These are phyloP conservation scores for Sminthurides bifidus DNA, from an alignment of 1,140 invertebrate species.

Conservation along the genomic window DNA sequence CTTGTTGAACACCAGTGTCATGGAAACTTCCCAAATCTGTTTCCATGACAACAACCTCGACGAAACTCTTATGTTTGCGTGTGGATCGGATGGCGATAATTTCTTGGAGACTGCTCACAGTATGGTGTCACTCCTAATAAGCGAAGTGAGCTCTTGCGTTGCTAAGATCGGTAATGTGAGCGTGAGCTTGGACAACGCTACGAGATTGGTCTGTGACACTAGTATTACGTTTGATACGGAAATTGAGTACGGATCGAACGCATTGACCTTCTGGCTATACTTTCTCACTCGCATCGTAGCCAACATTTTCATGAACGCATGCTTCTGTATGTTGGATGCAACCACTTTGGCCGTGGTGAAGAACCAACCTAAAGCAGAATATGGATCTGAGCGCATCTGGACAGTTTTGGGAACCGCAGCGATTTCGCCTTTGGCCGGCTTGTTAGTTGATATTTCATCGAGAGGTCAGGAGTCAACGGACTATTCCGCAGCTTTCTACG, in stretches of 20 bases:
- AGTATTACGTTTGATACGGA: conserved; percentile 3
- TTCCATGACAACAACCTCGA: too few species aligned
- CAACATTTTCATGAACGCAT: conserved; percentile 58
- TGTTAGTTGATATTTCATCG: conserved; percentile 12
- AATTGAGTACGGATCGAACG: conserved; percentile 7
- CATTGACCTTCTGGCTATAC: conserved; percentile 62
- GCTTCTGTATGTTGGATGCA: conserved; percentile 68
- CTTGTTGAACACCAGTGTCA: too few species aligned
- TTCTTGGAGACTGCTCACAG: too few species aligned
- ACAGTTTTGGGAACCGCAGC: conserved; percentile 66
- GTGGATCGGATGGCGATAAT: too few species aligned
- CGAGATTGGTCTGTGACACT: conserved; percentile 4
- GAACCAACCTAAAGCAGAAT: conserved; percentile 58
- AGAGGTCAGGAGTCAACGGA: conserved; percentile 49
- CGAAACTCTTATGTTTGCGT: too few species aligned
- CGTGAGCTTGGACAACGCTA: not conserved
- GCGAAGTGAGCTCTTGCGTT: too few species aligned
- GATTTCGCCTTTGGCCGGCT: conserved; percentile 63
- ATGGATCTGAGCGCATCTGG: conserved; percentile 63
- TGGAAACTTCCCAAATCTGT: too few species aligned
- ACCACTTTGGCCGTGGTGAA: conserved; percentile 67
- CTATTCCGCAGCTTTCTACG: conserved; percentile 64
- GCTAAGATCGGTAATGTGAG: not conserved
- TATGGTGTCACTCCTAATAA: too few species aligned
- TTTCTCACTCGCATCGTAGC: conserved; percentile 60